phyloP scores from a whole-genome alignment of 2,888 invertebrate species.

The Synanthedon andrenaeformis region DNA sequence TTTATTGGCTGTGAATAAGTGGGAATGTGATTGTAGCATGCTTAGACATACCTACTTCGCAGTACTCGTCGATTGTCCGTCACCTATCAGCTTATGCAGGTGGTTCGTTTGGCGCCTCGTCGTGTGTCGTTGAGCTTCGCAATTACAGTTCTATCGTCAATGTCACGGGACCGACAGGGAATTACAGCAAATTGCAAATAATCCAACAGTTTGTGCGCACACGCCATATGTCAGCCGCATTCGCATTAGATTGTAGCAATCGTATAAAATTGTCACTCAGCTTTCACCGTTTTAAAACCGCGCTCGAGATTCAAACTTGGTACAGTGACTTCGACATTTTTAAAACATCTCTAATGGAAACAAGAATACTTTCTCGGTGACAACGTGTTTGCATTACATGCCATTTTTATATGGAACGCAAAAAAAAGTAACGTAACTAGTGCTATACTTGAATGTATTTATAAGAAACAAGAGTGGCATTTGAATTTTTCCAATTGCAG shows the following conservation, averaged over 20 bases:
- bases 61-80: slow-evolving; percentile 6
- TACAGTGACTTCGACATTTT: slow-evolving; percentile 8
- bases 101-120: not conserved
- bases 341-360: slow-evolving; percentile 18
- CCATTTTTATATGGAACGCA: slow-evolving; percentile 11
- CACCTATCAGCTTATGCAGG: slow-evolving; percentile 3
- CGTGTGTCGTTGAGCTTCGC: slow-evolving; percentile 5
- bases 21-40: not conserved
- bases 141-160: slow-evolving; percentile 3
- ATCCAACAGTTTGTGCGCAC: slow-evolving; percentile 9
- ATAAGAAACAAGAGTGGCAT: no score
- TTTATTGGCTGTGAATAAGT: not conserved
- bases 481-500: no score
- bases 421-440: not conserved
- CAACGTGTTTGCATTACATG: slow-evolving; percentile 14
- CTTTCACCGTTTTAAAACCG: slow-evolving; percentile 17
- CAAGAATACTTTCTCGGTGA: slow-evolving; percentile 20
- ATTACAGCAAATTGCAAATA: slow-evolving; percentile 27
- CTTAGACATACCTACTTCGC: no score
- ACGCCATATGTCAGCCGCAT: slow-evolving; percentile 5
- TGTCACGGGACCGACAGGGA: slow-evolving; percentile 10
- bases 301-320: slow-evolving; percentile 9
- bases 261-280: slow-evolving; percentile 16
- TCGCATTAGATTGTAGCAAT: slow-evolving; percentile 13
- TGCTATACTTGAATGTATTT: no score